phyloP scores from a whole-genome alignment of 2,113 vertebrate species.

The Kryptolebias marmoratus region DNA sequence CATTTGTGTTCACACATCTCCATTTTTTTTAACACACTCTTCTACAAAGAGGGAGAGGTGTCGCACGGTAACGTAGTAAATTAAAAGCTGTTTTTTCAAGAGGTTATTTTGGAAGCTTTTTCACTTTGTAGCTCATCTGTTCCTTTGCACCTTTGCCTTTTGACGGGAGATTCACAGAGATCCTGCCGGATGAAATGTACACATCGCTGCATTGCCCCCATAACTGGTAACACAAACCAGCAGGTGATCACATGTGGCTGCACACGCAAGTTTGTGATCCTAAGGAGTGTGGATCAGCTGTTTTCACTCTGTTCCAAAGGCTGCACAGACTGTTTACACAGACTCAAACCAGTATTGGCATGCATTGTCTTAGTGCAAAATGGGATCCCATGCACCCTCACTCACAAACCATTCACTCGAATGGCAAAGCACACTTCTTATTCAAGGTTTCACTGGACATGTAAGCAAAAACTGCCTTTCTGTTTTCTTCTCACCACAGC shows the following conservation, averaged over 20 bases:
- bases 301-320: conserved; percentile 48
- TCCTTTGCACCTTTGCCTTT: conserved; percentile 15
- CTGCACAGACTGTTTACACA: conserved; percentile 41
- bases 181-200: conserved; percentile 15
- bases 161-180: conserved; percentile 1
- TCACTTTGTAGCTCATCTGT: conserved; percentile 11
- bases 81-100: conserved; percentile 19
- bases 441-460: conserved; percentile 27
- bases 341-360: conserved; percentile 3
- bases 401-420: conserved; percentile 15
- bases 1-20: conserved; percentile 41
- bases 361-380: conserved; percentile 30
- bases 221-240: conserved; percentile 23
- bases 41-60: conserved; percentile 25
- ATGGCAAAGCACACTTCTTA: conserved; percentile 24
- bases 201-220: conserved; percentile 8
- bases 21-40: conserved; percentile 31
- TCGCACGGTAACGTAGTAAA: conserved; percentile 21
- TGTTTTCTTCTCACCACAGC: conserved; percentile 14
- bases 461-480: not conserved
- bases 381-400: conserved; percentile 1
- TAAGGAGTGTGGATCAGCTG: conserved; percentile 31
- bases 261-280: conserved; percentile 17
- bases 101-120: conserved; percentile 28
- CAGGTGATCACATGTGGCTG: conserved; percentile 16